Conservation (phyloP, 1,140 invertebrate genomes). For the Drosophila trapezifrons region DNA sequence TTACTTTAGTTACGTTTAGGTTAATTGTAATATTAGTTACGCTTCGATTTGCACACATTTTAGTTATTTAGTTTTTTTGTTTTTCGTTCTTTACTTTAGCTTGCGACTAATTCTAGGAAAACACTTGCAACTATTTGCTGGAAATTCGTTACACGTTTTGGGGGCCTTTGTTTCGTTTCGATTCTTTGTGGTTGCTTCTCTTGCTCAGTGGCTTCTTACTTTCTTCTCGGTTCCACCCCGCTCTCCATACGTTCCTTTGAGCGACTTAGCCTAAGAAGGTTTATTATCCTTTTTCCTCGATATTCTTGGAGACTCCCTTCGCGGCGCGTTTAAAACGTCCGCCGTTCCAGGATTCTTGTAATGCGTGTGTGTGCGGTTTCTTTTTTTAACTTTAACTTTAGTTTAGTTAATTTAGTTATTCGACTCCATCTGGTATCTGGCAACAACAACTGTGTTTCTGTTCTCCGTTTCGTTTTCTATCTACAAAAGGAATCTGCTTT, state of each 20-base stretch:
- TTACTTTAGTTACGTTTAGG: conserved; percentile 60
- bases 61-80: background rate
- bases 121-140: conserved; percentile 78
- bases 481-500: conserved; percentile 73
- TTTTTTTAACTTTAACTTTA: conserved; percentile 39
- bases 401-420: conserved; percentile 49
- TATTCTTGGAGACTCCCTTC: conserved; percentile 62
- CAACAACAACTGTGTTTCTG: conserved; percentile 16
- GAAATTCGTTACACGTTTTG: conserved; percentile 79
- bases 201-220: conserved; percentile 20
- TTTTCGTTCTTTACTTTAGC: conserved; percentile 49
- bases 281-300: conserved; percentile 69
- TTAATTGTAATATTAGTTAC: conserved; percentile 70
- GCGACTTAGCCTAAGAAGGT: conserved; percentile 68
- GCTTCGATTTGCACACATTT: conserved; percentile 69
- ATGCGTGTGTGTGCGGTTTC: conserved; percentile 42
- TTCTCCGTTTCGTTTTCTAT: conserved; percentile 62
- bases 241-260: conserved; percentile 48
- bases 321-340: conserved; percentile 69
- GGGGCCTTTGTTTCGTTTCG: conserved; percentile 49
- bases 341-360: conserved; percentile 49
- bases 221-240: conserved; percentile 19
- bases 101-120: conserved; percentile 67
- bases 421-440: conserved; percentile 20
- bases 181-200: conserved; percentile 39